Evolutionary conservation across 2,113 vertebrate genomes (phyloP).

Genomic region (Coracopsis vasa): DNA sequence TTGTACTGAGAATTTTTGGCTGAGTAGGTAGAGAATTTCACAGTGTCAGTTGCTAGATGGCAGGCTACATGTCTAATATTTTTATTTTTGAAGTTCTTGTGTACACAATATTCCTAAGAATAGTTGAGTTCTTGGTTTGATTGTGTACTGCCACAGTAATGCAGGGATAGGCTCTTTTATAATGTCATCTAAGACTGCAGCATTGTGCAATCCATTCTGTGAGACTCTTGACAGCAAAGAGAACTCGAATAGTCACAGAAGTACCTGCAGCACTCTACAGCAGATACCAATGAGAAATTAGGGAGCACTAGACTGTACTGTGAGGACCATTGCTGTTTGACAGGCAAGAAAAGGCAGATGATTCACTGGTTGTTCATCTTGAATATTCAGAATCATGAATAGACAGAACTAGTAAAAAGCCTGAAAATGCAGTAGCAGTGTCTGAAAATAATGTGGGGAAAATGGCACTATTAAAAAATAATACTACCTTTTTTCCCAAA

Average conservation of each 20-base stretch:
- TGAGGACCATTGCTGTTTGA: neutral
- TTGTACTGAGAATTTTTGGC: neutral
- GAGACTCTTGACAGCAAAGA: neutral
- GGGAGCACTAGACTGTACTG: neutral
- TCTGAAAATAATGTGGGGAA: neutral
- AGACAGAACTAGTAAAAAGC: neutral
- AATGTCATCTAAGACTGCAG: neutral
- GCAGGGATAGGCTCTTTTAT: neutral
- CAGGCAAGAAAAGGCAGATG: neutral
- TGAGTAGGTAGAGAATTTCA: neutral
- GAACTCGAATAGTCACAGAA: neutral
- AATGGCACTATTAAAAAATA: neutral
- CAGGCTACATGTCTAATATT: neutral
- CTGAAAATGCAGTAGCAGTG: neutral
- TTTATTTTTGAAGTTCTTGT: neutral
- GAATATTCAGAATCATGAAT: neutral
- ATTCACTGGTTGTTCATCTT: neutral
- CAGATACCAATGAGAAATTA: neutral
- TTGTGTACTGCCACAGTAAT: neutral
- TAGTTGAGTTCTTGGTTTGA: neutral
- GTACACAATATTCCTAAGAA: neutral
- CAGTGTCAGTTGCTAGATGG: neutral
- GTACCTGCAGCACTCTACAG: neutral
- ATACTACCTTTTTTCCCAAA: neutral
- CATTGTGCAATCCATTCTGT: neutral